Conservation (phyloP, 2,113 vertebrate genomes). For the Triplophysa siluroides region DNA sequence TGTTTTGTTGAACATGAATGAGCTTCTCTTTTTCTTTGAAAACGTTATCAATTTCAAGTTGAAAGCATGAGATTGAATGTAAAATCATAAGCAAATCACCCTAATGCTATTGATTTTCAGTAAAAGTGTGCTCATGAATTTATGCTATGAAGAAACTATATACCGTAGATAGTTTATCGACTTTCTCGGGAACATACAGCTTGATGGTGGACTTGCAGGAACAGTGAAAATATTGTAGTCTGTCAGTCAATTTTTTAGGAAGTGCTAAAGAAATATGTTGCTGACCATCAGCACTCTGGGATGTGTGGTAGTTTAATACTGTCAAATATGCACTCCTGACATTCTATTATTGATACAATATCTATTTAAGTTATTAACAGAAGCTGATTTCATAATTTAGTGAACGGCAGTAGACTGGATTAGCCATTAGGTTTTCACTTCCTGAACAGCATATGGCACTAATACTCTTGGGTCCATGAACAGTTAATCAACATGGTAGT, state of each 20-base stretch:
- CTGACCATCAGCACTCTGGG: too few species aligned
- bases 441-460: constrained; percentile 38
- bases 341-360: constrained; percentile 16
- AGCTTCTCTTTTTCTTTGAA: too few species aligned
- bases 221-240: not conserved
- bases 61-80: too few species aligned
- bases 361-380: constrained; percentile 15
- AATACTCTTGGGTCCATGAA: constrained; percentile 39
- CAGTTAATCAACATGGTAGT: constrained; percentile 45
- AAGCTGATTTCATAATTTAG: constrained; percentile 38
- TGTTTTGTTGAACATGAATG: too few species aligned
- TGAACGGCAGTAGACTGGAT: constrained; percentile 42
- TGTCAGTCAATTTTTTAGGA: not conserved
- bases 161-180: not conserved
- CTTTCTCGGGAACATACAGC: not conserved
- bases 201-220: not conserved
- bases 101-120: too few species aligned
- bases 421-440: constrained; percentile 48
- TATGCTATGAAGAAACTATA: too few species aligned
- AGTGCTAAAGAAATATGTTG: not conserved
- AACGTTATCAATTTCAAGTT: too few species aligned
- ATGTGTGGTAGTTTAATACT: not conserved
- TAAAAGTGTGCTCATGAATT: too few species aligned
- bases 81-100: too few species aligned
- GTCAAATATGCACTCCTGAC: not conserved